Evolutionary conservation across 2,797 vertebrate species (phyloP), one percentile per base, ranked within the genome.

Genomic region (Bradypus variegatus): DNA sequence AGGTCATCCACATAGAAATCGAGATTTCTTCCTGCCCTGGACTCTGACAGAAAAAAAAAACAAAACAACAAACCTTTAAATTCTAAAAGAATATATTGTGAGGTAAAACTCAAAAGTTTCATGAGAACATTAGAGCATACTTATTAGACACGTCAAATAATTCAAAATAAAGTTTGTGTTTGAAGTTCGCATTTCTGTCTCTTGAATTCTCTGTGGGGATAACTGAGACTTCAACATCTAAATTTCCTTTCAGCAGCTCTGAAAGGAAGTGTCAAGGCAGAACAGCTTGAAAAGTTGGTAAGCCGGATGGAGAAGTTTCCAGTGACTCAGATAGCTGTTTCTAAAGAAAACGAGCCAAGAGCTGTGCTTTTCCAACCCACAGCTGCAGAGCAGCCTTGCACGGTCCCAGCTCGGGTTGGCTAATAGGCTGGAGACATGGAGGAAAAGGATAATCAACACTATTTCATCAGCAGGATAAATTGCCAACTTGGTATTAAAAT

Each of bases 401-500:
- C 58, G 80, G 94, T 95, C 91, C 92, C 92, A 53, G 0, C 81
- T 93, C 91, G 94, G 96, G 96, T 95, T 97, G 96, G 95, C 96
- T 96, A 90, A 84, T 53, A 80, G 92, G 96, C 55, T 67, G 72
- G 95, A 93, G 96, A 95, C 94, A 73, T 80, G 21, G 88, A 96
- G 96, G 96, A 91, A 95, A 95, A 95, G 96, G 97, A 97, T 96
- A 97, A 97, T 97, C 97, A 97, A 94, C 94, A 81, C 96, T 73
- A 89, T 95, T 97, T 97, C 97, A 97, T 94, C 18, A 0, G 94
- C 95, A 93, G 96, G 97, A 96, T 95, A 96, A 97, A 97, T 93
- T 97, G 97, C 97, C 97, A 97, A 96, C 88, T 93, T 86, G 96
- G 96, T 97, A 96, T 97, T 97, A 97, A 97, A 96, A 97, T 97